A percentile compares a stretch with the other conserved stretches of the same genome.
Conservation (phyloP, 2,797 vertebrate species). For the Philypnodon macrostomus region DNA sequence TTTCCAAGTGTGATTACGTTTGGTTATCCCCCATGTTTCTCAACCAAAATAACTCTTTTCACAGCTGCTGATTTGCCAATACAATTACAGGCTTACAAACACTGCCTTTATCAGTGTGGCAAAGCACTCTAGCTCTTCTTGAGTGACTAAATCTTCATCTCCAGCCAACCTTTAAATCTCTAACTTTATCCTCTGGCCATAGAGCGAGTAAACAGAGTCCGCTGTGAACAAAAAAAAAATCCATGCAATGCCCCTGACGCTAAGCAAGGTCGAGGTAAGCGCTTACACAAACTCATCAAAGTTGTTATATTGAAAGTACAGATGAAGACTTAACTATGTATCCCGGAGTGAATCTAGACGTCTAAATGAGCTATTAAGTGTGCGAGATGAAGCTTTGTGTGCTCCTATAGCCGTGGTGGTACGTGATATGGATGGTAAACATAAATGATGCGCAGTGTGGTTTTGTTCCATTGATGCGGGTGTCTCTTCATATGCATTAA, state of each 20-base stretch:
- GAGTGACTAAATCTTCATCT: constrained; percentile 2
- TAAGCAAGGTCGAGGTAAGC: background rate
- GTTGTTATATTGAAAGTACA: no score
- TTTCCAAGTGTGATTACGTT: background rate
- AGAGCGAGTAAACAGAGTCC: background rate
- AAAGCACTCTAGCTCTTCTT: background rate
- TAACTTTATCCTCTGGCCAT: constrained; percentile 6
- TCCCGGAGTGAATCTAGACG: no score
- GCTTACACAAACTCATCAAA: background rate
- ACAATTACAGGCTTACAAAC: constrained; percentile 1
- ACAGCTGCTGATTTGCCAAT: background rate
- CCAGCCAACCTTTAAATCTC: constrained; percentile 7
- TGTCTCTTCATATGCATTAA: constrained; percentile 6
- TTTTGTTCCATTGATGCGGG: background rate
- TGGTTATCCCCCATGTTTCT: background rate
- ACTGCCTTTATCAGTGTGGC: background rate
- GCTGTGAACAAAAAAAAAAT: background rate
- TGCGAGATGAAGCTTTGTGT: background rate
- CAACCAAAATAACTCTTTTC: background rate
- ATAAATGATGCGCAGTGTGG: background rate
- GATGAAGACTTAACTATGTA: no score
- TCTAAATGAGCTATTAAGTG: background rate
- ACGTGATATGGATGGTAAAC: background rate
- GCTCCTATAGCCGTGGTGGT: background rate
- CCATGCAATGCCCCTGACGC: background rate